Base-by-base conservation (phyloP, 2,888 invertebrate genomes). In the Temnothorax rugatulus region DNA sequence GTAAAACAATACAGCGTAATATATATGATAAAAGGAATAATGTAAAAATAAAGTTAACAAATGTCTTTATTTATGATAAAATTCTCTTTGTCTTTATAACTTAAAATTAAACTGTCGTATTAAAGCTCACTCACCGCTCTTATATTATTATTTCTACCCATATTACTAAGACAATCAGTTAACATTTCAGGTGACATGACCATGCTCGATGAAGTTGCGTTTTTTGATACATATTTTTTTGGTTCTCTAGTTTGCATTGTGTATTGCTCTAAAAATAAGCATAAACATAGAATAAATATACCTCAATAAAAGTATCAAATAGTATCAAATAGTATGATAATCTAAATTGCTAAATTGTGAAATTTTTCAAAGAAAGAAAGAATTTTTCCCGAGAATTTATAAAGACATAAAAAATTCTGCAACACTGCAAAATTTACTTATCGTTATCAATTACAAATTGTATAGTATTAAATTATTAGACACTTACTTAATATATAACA, bases 121-220 rank as follows among this genome's bases (percentile, higher is more conserved):
- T 71, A 1, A 73, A 59, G n/a, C 68, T 90, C 93, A 93, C 93
- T 94, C 92, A 94, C 93, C 92, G 89, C 88, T 89, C 91, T 92
- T 38, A 38, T n/a, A 34, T 88, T 69, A 44, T 84, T 85, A 83
- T 87, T 92, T 89, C 91, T 91, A 41, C 92, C 91, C 76, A 93
- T 82, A 86, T 87, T 93, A 84, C 84, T 92, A 64, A 94, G 83
- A 82, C 94, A 94, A 44, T 92, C 90, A 74, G 89, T 92, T 73
- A 94, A 87, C 50, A 94, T 87, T 92, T 94, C 94, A 38, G 94
- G 92, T 15, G 94, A 90, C 86, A 93, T 90, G 81, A 91, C 84
- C 87, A 91, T 88, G 29, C 91, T 90, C 8, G 79, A 71, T 18
- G 68, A 69, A 7, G 73, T 59, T 59, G 71, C 18, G 13, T 47